Conservation (phyloP, 2,113 vertebrate genomes). For the Corythoichthys intestinalis region DNA sequence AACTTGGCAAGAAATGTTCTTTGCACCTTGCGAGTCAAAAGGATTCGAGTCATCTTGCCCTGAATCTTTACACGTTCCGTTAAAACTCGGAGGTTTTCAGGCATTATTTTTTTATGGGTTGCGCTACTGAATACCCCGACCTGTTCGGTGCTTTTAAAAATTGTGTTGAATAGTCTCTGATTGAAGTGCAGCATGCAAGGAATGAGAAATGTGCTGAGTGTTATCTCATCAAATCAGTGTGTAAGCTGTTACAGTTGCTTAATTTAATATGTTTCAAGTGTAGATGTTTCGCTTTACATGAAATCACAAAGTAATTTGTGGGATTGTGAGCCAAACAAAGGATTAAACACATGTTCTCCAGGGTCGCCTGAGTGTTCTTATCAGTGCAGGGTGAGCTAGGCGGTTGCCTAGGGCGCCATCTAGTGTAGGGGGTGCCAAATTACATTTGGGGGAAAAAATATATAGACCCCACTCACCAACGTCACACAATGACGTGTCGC, state of each 20-base stretch:
- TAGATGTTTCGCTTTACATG: neutral
- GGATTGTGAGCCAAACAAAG: neutral
- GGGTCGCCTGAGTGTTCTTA: too few species aligned
- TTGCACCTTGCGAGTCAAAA: conserved; percentile 18
- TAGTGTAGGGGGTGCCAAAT: too few species aligned
- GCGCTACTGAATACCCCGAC: neutral
- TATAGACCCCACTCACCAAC: too few species aligned
- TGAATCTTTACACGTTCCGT: conserved; percentile 9
- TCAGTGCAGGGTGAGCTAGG: too few species aligned
- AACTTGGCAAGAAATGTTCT: conserved; percentile 20
- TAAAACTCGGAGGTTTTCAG: conserved; percentile 2
- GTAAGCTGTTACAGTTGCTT: too few species aligned
- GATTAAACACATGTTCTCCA: neutral
- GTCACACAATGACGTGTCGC: too few species aligned
- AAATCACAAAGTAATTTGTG: neutral
- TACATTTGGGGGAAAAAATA: too few species aligned
- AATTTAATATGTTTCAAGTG: too few species aligned
- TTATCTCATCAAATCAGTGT: too few species aligned
- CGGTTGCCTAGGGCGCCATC: too few species aligned
- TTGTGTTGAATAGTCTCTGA: conserved; percentile 8
- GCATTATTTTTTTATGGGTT: conserved; percentile 17
- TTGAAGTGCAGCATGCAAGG: neutral
- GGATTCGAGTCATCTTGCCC: conserved; percentile 10
- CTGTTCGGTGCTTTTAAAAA: neutral
- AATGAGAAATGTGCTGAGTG: too few species aligned